Evolutionary conservation across 2,888 invertebrate genomes (phyloP).

Genomic region (Listrodromus nycthemerus): DNA sequence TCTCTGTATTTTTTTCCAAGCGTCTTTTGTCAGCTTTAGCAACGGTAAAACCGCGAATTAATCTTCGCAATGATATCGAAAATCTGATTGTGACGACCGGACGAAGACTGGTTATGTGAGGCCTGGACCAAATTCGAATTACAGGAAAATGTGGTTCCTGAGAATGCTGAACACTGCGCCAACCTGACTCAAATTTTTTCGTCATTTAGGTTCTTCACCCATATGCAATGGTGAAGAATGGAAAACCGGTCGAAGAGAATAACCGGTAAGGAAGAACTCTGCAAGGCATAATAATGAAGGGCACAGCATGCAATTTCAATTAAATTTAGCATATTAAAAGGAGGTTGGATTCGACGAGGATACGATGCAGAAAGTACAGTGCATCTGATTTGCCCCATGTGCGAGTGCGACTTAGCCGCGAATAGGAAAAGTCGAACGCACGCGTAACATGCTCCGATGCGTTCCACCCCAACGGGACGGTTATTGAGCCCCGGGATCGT

Average conservation of each 20-base stretch:
- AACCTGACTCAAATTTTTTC: no score
- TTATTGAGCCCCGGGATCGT: conserved; percentile 27
- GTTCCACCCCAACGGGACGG: conserved; percentile 47
- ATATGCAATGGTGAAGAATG: no score
- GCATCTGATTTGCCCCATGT: conserved; percentile 16
- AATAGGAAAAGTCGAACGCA: conserved; percentile 57
- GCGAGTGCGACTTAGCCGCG: not conserved
- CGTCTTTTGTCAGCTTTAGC: no score
- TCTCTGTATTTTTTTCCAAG: no score
- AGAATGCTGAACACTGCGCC: no score
- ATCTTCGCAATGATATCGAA: no score
- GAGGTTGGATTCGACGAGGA: conserved; percentile 1
- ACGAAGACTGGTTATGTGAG: no score
- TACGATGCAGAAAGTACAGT: conserved; percentile 1
- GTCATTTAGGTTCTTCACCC: no score
- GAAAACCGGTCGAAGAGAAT: not conserved
- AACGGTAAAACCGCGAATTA: no score
- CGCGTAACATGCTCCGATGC: conserved; percentile 60
- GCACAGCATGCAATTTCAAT: not conserved
- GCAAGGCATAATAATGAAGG: not conserved
- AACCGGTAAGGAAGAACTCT: not conserved
- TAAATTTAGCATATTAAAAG: conserved; percentile 21
- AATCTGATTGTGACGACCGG: no score
- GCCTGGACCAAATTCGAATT: no score
- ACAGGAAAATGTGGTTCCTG: no score